These are phyloP conservation scores for Brachionus rubens DNA, from an alignment of 1,140 invertebrate species.

Conservation along the genomic window DNA sequence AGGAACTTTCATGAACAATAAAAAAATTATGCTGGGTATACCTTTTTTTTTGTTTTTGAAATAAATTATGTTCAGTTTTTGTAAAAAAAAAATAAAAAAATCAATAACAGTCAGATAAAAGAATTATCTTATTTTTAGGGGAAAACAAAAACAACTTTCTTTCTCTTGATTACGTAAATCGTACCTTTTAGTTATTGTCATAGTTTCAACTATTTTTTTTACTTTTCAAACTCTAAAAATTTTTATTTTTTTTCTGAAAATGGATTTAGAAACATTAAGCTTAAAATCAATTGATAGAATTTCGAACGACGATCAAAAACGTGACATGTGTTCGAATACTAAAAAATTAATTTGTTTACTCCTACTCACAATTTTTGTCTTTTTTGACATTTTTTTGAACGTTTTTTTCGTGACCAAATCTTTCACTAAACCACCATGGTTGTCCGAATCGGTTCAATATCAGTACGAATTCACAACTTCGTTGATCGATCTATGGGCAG, in stretches of 20 bases:
- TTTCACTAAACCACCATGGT: background rate
- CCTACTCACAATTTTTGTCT: background rate
- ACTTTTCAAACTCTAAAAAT: background rate
- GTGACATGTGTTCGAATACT: conserved; percentile 10
- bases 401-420: conserved; percentile 8
- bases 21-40: too few species aligned
- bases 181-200: background rate
- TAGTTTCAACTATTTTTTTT: conserved; percentile 4
- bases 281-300: background rate
- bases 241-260: background rate
- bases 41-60: too few species aligned
- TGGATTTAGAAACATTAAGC: conserved; percentile 23
- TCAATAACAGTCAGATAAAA: background rate
- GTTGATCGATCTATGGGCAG: conserved; percentile 14
- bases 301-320: background rate
- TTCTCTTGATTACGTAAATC: too few species aligned
- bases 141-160: background rate
- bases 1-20: too few species aligned
- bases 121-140: too few species aligned
- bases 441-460: background rate
- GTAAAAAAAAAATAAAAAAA: too few species aligned
- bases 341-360: conserved; percentile 12
- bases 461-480: background rate
- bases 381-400: background rate
- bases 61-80: too few species aligned